A percentile compares a stretch with the other conserved stretches of the same genome.
Conservation (phyloP, 92 coral and sea anemone species). For the Zoanthus solanderi region DNA sequence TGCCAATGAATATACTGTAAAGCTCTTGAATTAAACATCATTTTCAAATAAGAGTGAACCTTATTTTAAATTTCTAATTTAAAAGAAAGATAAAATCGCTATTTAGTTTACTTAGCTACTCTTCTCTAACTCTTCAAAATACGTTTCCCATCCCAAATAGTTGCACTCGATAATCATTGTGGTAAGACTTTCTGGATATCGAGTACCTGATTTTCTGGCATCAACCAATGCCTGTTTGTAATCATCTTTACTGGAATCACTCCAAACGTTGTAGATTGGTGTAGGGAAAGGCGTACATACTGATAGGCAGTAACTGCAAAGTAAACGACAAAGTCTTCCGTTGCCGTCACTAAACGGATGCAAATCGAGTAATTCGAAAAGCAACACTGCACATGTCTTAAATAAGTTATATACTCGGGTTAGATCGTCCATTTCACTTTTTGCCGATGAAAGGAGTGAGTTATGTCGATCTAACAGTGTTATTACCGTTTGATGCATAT, state of each 20-base stretch:
- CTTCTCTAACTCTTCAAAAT: not conserved
- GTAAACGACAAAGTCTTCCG: constrained; percentile 87
- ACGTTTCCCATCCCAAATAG: constrained; percentile 73
- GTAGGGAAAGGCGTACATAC: constrained; percentile 73
- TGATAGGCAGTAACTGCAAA: constrained; percentile 81
- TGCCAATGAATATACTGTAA: too few species aligned
- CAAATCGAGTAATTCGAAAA: constrained; percentile 33
- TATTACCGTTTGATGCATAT: constrained; percentile 52
- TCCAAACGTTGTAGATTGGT: constrained; percentile 64
- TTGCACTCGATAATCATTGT: constrained; percentile 90
- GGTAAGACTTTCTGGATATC: constrained; percentile 74
- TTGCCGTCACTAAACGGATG: constrained; percentile 96
- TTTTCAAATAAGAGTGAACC: too few species aligned
- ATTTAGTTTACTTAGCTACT: too few species aligned
- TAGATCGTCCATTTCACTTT: constrained; percentile 12
- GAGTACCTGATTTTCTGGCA: constrained; percentile 61
- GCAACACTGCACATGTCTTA: constrained; percentile 75
- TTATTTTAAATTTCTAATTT: too few species aligned
- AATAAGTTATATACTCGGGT: constrained; percentile 54
- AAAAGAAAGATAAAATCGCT: too few species aligned
- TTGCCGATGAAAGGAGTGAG: constrained; percentile 17
- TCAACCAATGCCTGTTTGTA: constrained; percentile 76
- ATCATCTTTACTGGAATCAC: constrained; percentile 73
- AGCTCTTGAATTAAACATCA: too few species aligned
- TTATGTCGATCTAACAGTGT: constrained; percentile 55